Base-by-base conservation (phyloP, 1,140 invertebrate species). In the Latrodectus geometricus region DNA sequence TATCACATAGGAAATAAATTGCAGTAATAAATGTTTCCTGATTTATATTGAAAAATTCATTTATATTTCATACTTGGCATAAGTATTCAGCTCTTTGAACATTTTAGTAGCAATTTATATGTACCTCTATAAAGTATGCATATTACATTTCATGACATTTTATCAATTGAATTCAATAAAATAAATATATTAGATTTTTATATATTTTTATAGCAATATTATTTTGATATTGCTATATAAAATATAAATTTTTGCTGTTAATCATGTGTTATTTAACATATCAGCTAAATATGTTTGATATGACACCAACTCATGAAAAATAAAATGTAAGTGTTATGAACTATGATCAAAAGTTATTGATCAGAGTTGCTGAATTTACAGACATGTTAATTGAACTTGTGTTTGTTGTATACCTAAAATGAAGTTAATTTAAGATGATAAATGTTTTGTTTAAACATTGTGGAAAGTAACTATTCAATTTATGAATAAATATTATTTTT, bases 261-360 rank as follows among this genome's bases (percentile, higher is more conserved):
- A 73, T 73, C 70, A 73, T 48, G 70, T 73, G 23, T 49, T 21
- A 48, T 35, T n/a, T 12, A 69, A 21, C 68, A 69, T 69, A 69
- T 69, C 68, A 69, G 9, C 2, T 7, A n/a, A 69, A 23, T 69
- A 15, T 69, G n/a, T 15, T n/a, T 69, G 68, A 23, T 69, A 69
- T 69, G 68, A 23, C n/a, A n/a, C 12, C 12, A 14, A 48, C 70
- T 35, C 35, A 15, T 73, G 21, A 73, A 21, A 73, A 17, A 73
- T 17, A 73, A 48, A 73, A 12, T 48, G 21, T 48, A 21, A 73
- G 7, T 0, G 21, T 14, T 73, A 73, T 73, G 17, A 48, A 49
- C 21, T 48, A 11, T 48, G 11, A 73, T 73, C 4, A 4, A 48
- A 35, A 73, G 21, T 12, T 73, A 14, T 73, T 17, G 4, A 17